A percentile compares a stretch with the other conserved stretches of the same genome.
Evolutionary conservation across 2,113 vertebrate genomes (phyloP).

Genomic region (Oncorhynchus tshawytscha): DNA sequence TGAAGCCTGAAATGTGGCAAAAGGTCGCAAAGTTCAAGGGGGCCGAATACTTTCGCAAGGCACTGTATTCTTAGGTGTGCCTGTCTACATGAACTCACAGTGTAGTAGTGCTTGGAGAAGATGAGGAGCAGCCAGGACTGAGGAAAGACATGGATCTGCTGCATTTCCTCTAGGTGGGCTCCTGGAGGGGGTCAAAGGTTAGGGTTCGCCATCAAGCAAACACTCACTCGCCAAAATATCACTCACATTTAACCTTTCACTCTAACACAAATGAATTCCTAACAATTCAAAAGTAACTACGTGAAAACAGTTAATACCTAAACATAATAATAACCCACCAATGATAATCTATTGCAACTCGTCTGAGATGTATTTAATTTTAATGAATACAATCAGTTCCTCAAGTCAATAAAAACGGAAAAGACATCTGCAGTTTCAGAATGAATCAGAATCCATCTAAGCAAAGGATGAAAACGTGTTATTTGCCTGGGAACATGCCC

Average conservation of each 20-base stretch:
- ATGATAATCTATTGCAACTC: too few species aligned
- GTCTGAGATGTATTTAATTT: too few species aligned
- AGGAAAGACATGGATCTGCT: conserved; percentile 34
- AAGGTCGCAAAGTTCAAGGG: too few species aligned
- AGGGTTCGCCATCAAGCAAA: background rate
- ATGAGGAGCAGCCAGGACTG: conserved; percentile 31
- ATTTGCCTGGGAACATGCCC: background rate
- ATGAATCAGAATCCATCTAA: too few species aligned
- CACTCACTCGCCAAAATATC: background rate
- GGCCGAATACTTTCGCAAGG: too few species aligned
- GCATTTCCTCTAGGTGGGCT: conserved; percentile 38
- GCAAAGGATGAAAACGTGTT: background rate
- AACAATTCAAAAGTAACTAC: too few species aligned
- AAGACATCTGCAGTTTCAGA: too few species aligned
- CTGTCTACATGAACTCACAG: conserved; percentile 20
- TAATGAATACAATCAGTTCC: too few species aligned
- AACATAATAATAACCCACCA: too few species aligned
- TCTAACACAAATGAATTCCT: background rate
- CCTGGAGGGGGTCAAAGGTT: conserved; percentile 11
- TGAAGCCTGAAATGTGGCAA: too few species aligned
- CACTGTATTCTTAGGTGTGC: background rate
- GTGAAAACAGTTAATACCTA: too few species aligned
- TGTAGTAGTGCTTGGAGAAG: conserved; percentile 29
- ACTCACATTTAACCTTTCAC: background rate
- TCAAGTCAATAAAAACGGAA: too few species aligned